Evolutionary conservation across 2,113 vertebrate genomes (phyloP).

Genomic region (Misgurnus mizolepis): DNA sequence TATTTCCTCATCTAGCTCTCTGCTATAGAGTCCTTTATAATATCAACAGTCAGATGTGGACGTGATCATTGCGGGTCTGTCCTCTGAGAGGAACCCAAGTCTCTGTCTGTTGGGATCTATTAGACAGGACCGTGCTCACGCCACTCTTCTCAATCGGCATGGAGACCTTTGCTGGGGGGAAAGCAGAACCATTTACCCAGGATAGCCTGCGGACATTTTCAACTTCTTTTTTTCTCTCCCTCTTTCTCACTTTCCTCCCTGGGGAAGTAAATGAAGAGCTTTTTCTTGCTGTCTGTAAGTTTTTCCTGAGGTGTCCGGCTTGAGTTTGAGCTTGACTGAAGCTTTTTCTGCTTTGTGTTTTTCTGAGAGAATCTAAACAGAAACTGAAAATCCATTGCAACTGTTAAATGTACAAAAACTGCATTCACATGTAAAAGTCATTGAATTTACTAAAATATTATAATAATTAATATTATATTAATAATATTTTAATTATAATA

Average conservation of each 20-base stretch:
- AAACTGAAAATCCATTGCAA: background rate
- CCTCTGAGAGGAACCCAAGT: constrained; percentile 8
- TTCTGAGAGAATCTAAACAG: background rate
- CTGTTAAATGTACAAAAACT: no score
- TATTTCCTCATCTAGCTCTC: background rate
- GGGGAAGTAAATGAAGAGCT: constrained; percentile 27
- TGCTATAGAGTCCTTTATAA: background rate
- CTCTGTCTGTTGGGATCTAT: constrained; percentile 63
- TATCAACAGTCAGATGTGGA: constrained; percentile 10
- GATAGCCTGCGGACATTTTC: constrained; percentile 74
- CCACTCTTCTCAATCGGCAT: constrained; percentile 68
- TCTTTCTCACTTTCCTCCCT: constrained; percentile 32
- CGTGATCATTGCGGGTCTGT: constrained; percentile 23
- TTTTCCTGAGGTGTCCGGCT: constrained; percentile 7
- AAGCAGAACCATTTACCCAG: constrained; percentile 75
- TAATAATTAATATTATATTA: no score
- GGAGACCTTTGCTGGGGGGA: constrained; percentile 70
- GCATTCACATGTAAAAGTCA: no score
- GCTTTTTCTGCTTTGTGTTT: background rate
- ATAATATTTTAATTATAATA: no score
- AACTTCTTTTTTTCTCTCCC: constrained; percentile 39
- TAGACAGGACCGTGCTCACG: constrained; percentile 58
- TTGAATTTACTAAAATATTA: no score
- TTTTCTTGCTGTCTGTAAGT: constrained; percentile 22
- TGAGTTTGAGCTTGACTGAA: constrained; percentile 38